These are phyloP conservation scores for Podarcis cretensis DNA, from an alignment of 2,113 vertebrate species.

Conservation along the genomic window DNA sequence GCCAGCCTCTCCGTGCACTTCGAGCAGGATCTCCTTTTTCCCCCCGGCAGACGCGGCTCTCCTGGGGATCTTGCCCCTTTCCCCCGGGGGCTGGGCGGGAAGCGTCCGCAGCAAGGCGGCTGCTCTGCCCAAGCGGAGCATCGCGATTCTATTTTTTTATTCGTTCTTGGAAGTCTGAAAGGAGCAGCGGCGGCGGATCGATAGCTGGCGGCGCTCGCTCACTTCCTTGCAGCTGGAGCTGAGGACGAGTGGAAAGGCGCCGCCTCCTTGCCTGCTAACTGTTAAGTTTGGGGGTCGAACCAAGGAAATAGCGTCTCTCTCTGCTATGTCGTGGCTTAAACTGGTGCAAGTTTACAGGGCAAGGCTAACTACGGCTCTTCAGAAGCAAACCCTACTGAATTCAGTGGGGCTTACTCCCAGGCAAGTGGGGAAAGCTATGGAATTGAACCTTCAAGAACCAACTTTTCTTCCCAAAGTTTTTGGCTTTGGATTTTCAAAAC, in stretches of 20 bases:
- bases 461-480: background rate
- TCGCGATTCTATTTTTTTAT: background rate
- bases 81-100: background rate
- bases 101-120: background rate
- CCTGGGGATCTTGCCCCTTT: fast-evolving
- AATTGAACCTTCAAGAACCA: too few relatives aligned
- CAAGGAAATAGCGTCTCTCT: background rate
- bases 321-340: too few relatives aligned
- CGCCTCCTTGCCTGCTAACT: background rate
- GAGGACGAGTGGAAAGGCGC: background rate
- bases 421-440: too few relatives aligned
- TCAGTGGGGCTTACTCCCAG: too few relatives aligned
- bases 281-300: background rate
- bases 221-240: background rate
- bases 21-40: constrained; percentile 41
- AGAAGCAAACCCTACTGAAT: too few relatives aligned
- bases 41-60: background rate
- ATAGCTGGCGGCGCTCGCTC: fast-evolving
- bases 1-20: constrained; percentile 17
- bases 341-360: too few relatives aligned
- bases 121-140: background rate
- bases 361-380: too few relatives aligned
- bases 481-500: background rate
- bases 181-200: background rate
- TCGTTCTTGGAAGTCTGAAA: too few relatives aligned